Evolutionary conservation across 2,797 vertebrate species (phyloP).

Genomic region (Orientallactaga sibirica): DNA sequence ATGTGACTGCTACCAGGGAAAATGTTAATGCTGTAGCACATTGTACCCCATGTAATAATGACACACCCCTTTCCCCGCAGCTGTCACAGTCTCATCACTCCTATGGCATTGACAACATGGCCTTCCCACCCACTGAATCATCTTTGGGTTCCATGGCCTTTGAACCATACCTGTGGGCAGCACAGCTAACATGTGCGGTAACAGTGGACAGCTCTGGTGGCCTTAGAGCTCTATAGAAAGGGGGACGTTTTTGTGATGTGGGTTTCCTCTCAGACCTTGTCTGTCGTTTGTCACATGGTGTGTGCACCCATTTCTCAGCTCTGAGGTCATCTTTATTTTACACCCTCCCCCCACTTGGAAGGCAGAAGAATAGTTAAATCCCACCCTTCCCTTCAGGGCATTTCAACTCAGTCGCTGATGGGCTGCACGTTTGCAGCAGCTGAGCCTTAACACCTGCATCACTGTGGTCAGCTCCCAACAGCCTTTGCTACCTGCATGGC

Average conservation of each 20-base stretch:
- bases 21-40: accelerated
- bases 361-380: not conserved
- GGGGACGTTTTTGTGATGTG: not conserved
- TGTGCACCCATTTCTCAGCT: not conserved
- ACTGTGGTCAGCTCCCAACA: not conserved
- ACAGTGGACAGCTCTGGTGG: accelerated
- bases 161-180: not conserved
- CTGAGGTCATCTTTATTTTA: not conserved
- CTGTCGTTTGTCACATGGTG: accelerated
- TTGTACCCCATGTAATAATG: no score
- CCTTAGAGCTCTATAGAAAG: not conserved
- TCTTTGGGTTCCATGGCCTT: no score
- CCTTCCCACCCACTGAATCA: accelerated
- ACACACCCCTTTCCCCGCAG: not conserved
- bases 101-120: accelerated
- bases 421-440: not conserved
- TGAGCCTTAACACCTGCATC: not conserved
- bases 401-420: not conserved
- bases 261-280: not conserved
- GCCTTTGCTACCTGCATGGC: accelerated
- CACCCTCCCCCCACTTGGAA: no score
- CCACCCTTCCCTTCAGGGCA: not conserved
- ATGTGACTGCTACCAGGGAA: not conserved
- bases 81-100: not conserved
- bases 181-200: accelerated